Conservation (phyloP, 2,888 invertebrate genomes). For the Gnatocerus cornutus region DNA sequence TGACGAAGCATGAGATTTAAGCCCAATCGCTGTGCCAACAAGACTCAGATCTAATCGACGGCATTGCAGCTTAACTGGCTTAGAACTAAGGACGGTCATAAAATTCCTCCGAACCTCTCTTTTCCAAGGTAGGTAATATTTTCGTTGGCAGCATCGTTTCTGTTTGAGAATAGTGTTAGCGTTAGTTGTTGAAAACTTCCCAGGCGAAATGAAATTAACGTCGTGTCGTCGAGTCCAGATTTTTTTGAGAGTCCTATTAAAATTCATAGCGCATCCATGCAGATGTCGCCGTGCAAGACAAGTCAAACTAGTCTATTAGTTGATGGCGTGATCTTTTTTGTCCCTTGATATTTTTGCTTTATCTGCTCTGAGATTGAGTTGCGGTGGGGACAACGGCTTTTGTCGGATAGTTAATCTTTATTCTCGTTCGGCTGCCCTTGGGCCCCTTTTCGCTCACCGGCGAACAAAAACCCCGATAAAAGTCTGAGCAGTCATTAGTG, state of each 20-base stretch:
- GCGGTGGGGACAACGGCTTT: slow-evolving; percentile 59
- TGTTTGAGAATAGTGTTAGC: slow-evolving; percentile 4
- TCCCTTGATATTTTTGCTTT: slow-evolving; percentile 61
- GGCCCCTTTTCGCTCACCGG: slow-evolving; percentile 46
- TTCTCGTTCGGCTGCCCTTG: slow-evolving; percentile 52
- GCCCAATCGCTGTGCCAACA: slow-evolving; percentile 16
- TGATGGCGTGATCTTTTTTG: slow-evolving; percentile 54
- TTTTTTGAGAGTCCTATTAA: slow-evolving; percentile 3
- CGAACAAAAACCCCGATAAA: slow-evolving; percentile 52
- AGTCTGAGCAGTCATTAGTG: slow-evolving; percentile 53
- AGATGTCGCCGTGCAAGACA: slow-evolving; percentile 14
- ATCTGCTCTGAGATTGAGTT: slow-evolving; percentile 61
- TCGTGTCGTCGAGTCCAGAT: background rate
- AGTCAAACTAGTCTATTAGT: slow-evolving; percentile 15
- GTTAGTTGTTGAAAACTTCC: slow-evolving; percentile 7
- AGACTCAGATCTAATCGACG: slow-evolving; percentile 18
- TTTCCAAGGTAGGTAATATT: slow-evolving; percentile 15
- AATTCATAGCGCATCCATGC: slow-evolving; percentile 27
- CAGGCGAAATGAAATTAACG: slow-evolving; percentile 16
- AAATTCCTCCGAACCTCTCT: background rate
- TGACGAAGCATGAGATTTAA: slow-evolving; percentile 36
- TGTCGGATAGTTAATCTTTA: slow-evolving; percentile 62
- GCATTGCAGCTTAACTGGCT: slow-evolving; percentile 16
- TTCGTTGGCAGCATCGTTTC: background rate
- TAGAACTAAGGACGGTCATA: slow-evolving; percentile 5